These are phyloP conservation scores for Littorina saxatilis DNA, from an alignment of 1,140 invertebrate species.

Conservation along the genomic window DNA sequence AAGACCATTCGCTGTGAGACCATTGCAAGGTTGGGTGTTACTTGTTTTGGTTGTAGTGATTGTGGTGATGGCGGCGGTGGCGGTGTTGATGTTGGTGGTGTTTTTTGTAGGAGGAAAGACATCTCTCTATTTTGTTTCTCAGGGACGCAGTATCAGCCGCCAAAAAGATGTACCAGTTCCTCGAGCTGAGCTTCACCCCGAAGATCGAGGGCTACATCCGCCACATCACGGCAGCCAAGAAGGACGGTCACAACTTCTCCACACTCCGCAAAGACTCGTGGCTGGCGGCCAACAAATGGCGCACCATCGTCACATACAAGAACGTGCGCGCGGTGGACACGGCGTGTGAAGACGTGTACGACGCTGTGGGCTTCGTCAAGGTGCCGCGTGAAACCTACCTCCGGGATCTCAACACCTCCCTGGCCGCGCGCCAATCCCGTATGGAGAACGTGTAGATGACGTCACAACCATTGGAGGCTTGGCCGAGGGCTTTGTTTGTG, in stretches of 20 bases:
- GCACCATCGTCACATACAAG: constrained; percentile 20
- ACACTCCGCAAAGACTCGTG: constrained; percentile 34
- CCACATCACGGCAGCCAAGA: constrained; percentile 28
- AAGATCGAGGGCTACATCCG: constrained; percentile 31
- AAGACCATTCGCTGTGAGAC: too few relatives aligned
- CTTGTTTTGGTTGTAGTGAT: too few relatives aligned
- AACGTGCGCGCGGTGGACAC: constrained; percentile 28
- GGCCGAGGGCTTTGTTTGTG: background rate
- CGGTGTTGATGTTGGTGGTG: too few relatives aligned
- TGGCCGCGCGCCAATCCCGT: constrained; percentile 6
- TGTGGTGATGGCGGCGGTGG: too few relatives aligned
- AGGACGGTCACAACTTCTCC: constrained; percentile 40
- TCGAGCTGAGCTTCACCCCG: constrained; percentile 26
- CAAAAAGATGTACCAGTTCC: constrained; percentile 28
- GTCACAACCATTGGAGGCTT: background rate
- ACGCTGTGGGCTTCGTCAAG: constrained; percentile 30
- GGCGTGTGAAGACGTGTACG: constrained; percentile 33
- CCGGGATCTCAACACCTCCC: constrained; percentile 16
- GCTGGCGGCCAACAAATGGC: constrained; percentile 36
- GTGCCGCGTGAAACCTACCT: constrained; percentile 26
- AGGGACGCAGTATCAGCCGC: constrained; percentile 22
- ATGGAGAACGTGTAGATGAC: constrained; percentile 25
- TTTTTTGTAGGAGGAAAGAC: too few relatives aligned
- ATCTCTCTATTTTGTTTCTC: too few relatives aligned
- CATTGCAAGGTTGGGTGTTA: too few relatives aligned